A percentile compares a stretch with the other conserved stretches of the same genome.
phyloP scores from a whole-genome alignment of 2,113 vertebrate species.

The Cynoglossus semilaevis region DNA sequence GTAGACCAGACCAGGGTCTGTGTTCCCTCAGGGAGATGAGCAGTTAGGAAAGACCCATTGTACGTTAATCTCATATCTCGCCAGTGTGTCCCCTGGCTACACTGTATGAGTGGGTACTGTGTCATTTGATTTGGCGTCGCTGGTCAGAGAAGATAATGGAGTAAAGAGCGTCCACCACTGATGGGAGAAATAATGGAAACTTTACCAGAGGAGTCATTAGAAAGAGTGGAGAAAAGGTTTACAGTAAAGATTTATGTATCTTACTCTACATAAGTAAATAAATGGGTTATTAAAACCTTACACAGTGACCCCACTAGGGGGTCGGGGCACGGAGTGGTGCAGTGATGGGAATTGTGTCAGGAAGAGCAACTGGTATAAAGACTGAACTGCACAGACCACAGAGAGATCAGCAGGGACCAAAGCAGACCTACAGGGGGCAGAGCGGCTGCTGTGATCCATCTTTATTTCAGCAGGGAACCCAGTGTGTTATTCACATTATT shows the following conservation, averaged over 20 bases:
- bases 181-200: too few species aligned
- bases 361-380: too few species aligned
- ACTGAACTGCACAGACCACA: neutral
- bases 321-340: too few species aligned
- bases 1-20: conserved; percentile 16
- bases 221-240: too few species aligned
- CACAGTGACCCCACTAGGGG: too few species aligned
- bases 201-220: too few species aligned
- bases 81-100: conserved; percentile 21
- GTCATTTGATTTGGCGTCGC: conserved; percentile 59
- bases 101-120: conserved; percentile 27
- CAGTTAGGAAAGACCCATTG: conserved; percentile 23
- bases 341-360: too few species aligned
- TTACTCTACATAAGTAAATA: too few species aligned
- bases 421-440: conserved; percentile 25
- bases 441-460: conserved; percentile 48
- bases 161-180: conserved; percentile 19
- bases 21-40: conserved; percentile 39
- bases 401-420: conserved; percentile 9
- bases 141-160: conserved; percentile 44
- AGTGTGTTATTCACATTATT: conserved; percentile 68
- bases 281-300: too few species aligned
- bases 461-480: conserved; percentile 75
- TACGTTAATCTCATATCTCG: conserved; percentile 44
- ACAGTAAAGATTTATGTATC: too few species aligned